Evolutionary conservation across 2,797 vertebrate species (phyloP).

Genomic region (Sandelia bainsii): DNA sequence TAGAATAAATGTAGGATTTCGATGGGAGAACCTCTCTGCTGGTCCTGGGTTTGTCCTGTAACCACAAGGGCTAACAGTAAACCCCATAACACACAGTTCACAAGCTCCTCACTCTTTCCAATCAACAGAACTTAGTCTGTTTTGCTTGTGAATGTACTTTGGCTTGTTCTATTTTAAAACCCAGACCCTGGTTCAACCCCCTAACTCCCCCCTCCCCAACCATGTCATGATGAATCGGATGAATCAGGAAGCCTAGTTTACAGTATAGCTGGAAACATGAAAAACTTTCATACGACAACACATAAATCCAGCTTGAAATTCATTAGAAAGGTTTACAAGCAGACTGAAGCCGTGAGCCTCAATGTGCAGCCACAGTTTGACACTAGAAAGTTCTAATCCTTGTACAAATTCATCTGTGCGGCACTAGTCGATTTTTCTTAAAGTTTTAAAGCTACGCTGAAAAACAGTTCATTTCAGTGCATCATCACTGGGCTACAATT

Average conservation of each 20-base stretch:
- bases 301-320: constrained; percentile 51
- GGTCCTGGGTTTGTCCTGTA: constrained; percentile 74
- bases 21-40: constrained; percentile 74
- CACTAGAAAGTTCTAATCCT: constrained; percentile 8
- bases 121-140: constrained; percentile 88
- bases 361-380: constrained; percentile 2
- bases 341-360: constrained; percentile 8
- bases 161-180: constrained; percentile 87
- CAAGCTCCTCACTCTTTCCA: constrained; percentile 87
- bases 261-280: constrained; percentile 77
- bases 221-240: constrained; percentile 79
- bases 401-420: neutral
- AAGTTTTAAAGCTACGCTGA: constrained; percentile 16
- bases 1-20: constrained; percentile 76
- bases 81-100: constrained; percentile 84
- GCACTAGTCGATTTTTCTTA: neutral
- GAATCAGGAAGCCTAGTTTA: constrained; percentile 78
- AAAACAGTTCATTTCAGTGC: neutral
- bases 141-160: constrained; percentile 84
- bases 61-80: constrained; percentile 81
- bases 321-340: constrained; percentile 27
- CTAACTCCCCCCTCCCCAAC: constrained; percentile 61
- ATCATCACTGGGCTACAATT: neutral
- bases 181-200: constrained; percentile 73
- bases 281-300: constrained; percentile 72